phyloP scores from a whole-genome alignment of 1,140 invertebrate species.

The Drosophila mojavensis region DNA sequence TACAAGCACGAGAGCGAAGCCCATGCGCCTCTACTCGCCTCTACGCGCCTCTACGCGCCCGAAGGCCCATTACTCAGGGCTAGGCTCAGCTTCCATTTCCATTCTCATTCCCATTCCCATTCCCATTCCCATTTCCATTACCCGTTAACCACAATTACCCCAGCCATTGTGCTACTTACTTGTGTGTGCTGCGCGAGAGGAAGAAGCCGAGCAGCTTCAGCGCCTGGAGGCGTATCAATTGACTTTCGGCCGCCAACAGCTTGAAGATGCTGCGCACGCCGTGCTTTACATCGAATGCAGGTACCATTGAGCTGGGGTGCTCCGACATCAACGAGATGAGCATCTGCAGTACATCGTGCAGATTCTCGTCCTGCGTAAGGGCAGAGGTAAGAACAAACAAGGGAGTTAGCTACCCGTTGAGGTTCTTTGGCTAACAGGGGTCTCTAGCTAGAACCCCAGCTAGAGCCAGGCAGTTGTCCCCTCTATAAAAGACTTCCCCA shows the following conservation, averaged over 20 bases:
- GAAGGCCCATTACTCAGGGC: neutral
- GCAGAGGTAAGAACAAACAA: neutral
- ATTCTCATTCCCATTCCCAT: too few species aligned
- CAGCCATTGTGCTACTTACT: conserved; percentile 86
- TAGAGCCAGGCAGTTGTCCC: neutral
- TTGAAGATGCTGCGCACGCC: conserved; percentile 99
- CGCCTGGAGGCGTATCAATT: conserved; percentile 97
- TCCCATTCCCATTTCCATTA: neutral
- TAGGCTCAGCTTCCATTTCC: too few species aligned
- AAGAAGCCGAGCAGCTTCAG: conserved; percentile 98
- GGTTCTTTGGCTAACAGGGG: too few species aligned
- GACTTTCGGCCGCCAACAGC: conserved; percentile 96
- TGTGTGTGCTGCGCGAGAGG: conserved; percentile 96
- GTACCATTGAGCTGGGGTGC: conserved; percentile 99
- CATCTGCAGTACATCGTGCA: conserved; percentile 99
- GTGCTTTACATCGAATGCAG: conserved; percentile 98
- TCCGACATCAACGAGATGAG: conserved; percentile 98
- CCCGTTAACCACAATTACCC: neutral
- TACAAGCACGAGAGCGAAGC: neutral
- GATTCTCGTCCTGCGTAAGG: conserved; percentile 94
- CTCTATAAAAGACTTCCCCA: neutral
- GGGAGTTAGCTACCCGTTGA: conserved; percentile 41
- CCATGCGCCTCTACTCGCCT: neutral
- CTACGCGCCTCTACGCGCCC: neutral
- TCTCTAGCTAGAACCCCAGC: neutral